Percentiles rank a stretch among this genome's conserved stretches.
These are phyloP conservation scores for Neostethus bicornis DNA, from an alignment of 2,797 vertebrate species.

Conservation along the genomic window DNA sequence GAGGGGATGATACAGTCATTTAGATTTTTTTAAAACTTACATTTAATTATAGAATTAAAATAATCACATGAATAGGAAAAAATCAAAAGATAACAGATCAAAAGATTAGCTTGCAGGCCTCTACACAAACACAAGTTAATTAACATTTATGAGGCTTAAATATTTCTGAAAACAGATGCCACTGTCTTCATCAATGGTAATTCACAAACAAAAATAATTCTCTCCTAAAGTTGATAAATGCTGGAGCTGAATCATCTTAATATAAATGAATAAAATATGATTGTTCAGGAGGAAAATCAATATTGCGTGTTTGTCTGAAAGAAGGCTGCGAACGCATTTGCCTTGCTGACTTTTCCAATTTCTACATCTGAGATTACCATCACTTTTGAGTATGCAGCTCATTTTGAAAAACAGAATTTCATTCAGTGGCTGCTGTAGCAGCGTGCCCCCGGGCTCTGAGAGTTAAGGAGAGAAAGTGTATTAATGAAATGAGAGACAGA, in stretches of 20 bases:
- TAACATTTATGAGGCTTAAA: slow-evolving; percentile 36
- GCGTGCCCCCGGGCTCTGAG: slow-evolving; percentile 61
- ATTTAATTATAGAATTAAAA: slow-evolving; percentile 17
- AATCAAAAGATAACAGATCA: slow-evolving; percentile 16
- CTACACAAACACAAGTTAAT: slow-evolving; percentile 17
- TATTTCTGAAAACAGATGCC: slow-evolving; percentile 22
- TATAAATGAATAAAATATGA: slow-evolving; percentile 77
- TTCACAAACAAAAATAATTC: slow-evolving; percentile 37
- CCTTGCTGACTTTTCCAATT: slow-evolving; percentile 77
- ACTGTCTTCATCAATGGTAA: slow-evolving; percentile 53
- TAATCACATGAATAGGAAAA: no score
- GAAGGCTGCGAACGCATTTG: slow-evolving; percentile 72
- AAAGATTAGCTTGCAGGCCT: slow-evolving; percentile 6
- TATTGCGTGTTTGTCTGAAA: slow-evolving; percentile 75
- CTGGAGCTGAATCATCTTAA: slow-evolving; percentile 58
- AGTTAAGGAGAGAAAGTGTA: slow-evolving; percentile 55
- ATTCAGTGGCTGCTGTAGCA: slow-evolving; percentile 67
- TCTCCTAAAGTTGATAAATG: slow-evolving; percentile 22
- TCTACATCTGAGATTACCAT: slow-evolving; percentile 78
- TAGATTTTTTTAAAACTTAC: slow-evolving; percentile 25
- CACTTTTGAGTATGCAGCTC: slow-evolving; percentile 69
- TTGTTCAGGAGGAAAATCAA: slow-evolving; percentile 67
- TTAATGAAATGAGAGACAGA: slow-evolving; percentile 78
- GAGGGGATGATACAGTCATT: slow-evolving; percentile 34
- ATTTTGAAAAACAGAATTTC: slow-evolving; percentile 78